phyloP scores from a whole-genome alignment of 2,888 invertebrate genomes.

The Crossocerus cetratus region DNA sequence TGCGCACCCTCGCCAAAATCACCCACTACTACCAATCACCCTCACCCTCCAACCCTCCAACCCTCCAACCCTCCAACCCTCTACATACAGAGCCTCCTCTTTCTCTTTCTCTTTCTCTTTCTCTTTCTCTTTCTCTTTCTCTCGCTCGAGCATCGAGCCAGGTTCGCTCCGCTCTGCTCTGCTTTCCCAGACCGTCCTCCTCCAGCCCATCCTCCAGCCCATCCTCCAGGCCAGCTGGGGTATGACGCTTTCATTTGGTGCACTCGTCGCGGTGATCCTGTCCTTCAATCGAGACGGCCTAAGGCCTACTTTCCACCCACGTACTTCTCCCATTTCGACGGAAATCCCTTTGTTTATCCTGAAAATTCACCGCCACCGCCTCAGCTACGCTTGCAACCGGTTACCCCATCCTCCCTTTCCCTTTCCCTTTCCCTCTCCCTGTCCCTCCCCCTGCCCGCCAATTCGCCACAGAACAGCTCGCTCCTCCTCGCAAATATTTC shows the following conservation, averaged over 20 bases:
- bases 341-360: background rate
- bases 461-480: too few species aligned
- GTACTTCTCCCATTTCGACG: conserved; percentile 2
- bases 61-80: conserved; percentile 26
- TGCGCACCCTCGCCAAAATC: conserved; percentile 50
- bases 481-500: too few species aligned
- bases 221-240: conserved; percentile 60
- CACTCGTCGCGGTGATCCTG: conserved; percentile 46
- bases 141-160: conserved; percentile 4
- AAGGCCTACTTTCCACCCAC: conserved; percentile 51
- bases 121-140: too few species aligned
- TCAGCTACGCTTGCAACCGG: too few species aligned
- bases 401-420: too few species aligned
- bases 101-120: too few species aligned
- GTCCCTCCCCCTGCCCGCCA: too few species aligned
- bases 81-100: too few species aligned
- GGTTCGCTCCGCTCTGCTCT: conserved; percentile 34
- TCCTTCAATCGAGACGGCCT: conserved; percentile 54
- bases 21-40: conserved; percentile 33
- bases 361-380: background rate
- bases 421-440: too few species aligned
- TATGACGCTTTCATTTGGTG: conserved; percentile 69
- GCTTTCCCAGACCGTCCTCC: too few species aligned
- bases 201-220: conserved; percentile 29
- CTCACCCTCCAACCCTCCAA: conserved; percentile 27